Base-by-base conservation (phyloP, 1,140 invertebrate species). In the Saccostrea echinata region DNA sequence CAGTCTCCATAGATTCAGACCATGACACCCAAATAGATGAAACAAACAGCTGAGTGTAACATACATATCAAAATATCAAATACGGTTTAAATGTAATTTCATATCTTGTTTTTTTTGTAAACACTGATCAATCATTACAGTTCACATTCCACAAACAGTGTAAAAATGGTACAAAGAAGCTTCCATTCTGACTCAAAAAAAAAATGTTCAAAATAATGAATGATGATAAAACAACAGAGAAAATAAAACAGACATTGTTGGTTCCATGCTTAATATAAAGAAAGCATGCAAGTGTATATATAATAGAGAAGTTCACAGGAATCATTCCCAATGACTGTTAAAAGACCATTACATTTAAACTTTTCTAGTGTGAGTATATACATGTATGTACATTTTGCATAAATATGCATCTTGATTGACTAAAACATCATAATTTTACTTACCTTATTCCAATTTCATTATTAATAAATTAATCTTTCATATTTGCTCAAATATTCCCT, bases 31-130 rank as follows among this genome's bases (percentile, higher is more conserved):
- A 76, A 13, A 61, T 21, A 61, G 55, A 61, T 61, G 55, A 61
- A 61, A 61, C 68, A 76, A 76, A 76, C 68, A 76, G 30, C 68
- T 76, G 68, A 76, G 6, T 61, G 55, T 61, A 61, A 4, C 18
- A 61, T 61, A 21, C 18, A 61, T 61, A 43, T 43, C 43, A 43
- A 43, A 43, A 61, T 21, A 61, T 61, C 55, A 61, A 0, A n/a
- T 21, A 61, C 55, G 4, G 1, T n/a, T 61, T 4, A 57, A 57
- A 16, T 1, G 18, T 61, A 61, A 21, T 61, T 21, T 21, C 55
- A 61, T 21, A 61, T 61, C 16, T 61, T 61, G 55, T 21, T 61
- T 61, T 8, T 43, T 43, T 43, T 43, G 43, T 9, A 43, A 61
- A 61, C 55, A 61, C 21, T n/a, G 18, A 61, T 21, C 55, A 61